Conservation (phyloP, 30 jellyfish, hydroid and myxozoan species). For the Hydractinia symbiolongicarpus region DNA sequence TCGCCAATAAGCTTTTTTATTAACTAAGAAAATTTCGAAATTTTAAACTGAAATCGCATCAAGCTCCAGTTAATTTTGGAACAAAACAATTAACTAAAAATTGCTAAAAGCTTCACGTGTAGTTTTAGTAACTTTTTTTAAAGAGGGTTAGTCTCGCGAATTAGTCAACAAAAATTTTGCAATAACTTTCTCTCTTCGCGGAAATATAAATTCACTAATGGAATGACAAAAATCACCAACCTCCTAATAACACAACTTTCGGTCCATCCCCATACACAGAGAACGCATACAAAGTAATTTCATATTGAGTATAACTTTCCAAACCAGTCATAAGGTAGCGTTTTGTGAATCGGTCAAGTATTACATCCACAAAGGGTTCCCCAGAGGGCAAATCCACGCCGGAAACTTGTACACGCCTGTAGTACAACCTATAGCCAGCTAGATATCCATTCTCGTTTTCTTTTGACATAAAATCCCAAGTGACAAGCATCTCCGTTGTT, state of each 20-base stretch:
- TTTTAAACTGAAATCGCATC: no score
- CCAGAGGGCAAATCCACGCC: constrained; percentile 17
- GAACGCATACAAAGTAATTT: neutral
- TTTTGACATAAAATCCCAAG: constrained; percentile 15
- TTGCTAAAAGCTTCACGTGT: no score
- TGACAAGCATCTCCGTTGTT: neutral
- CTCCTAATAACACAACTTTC: neutral
- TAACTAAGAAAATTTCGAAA: no score
- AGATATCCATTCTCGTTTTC: constrained; percentile 14
- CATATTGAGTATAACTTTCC: constrained; percentile 17
- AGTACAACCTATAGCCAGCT: constrained; percentile 17
- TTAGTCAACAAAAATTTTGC: no score
- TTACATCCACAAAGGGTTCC: neutral
- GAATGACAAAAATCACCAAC: neutral
- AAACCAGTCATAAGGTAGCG: constrained; percentile 10
- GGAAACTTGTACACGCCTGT: neutral
- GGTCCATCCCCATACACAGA: constrained; percentile 26
- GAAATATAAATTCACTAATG: neutral
- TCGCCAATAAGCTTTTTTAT: no score
- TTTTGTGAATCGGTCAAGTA: neutral
- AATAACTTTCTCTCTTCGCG: no score
- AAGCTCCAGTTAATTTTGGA: no score
- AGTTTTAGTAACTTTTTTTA: no score
- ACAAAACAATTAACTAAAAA: no score
- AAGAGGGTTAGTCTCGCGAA: no score